These are phyloP conservation scores for Philereme transversata DNA, from an alignment of 2,888 invertebrate genomes.

Conservation along the genomic window DNA sequence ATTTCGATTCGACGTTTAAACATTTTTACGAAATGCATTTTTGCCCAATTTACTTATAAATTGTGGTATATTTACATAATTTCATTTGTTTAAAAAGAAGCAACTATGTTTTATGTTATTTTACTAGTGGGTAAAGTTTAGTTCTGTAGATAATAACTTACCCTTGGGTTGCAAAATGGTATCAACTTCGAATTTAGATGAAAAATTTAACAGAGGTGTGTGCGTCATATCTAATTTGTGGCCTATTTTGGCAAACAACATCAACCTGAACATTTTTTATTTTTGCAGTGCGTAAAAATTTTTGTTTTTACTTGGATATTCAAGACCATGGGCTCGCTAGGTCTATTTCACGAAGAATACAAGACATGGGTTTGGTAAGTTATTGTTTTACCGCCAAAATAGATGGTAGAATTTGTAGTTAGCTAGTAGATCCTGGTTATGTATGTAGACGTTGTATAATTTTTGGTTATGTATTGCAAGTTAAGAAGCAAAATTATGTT, in stretches of 20 bases:
- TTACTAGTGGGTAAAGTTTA: slow-evolving; percentile 15
- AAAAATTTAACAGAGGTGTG: slow-evolving; percentile 75
- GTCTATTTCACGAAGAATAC: slow-evolving; percentile 87
- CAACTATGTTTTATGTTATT: slow-evolving; percentile 6
- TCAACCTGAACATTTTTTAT: slow-evolving; percentile 32
- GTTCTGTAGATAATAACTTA: slow-evolving; percentile 34
- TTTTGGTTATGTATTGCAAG: slow-evolving; percentile 55
- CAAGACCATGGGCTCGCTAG: slow-evolving; percentile 87
- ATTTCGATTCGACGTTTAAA: slow-evolving; percentile 68
- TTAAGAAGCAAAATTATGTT: slow-evolving; percentile 43
- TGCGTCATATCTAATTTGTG: slow-evolving; percentile 46
- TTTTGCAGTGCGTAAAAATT: slow-evolving; percentile 83
- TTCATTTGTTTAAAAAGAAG: slow-evolving; percentile 34
- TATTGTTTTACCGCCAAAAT: slow-evolving; percentile 59
- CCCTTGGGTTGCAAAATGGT: slow-evolving; percentile 59
- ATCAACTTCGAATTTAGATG: slow-evolving; percentile 75
- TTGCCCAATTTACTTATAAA: slow-evolving; percentile 46
- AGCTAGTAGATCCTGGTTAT: no score
- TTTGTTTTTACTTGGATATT: slow-evolving; percentile 90
- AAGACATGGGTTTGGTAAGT: slow-evolving; percentile 89
- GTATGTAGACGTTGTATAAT: slow-evolving; percentile 23
- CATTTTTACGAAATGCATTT: slow-evolving; percentile 65
- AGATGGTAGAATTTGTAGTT: neutral
- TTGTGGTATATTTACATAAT: slow-evolving; percentile 30
- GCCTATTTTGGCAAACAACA: slow-evolving; percentile 38